Base-by-base conservation (phyloP, 2,888 invertebrate species). In the Platycheirus rosarum region DNA sequence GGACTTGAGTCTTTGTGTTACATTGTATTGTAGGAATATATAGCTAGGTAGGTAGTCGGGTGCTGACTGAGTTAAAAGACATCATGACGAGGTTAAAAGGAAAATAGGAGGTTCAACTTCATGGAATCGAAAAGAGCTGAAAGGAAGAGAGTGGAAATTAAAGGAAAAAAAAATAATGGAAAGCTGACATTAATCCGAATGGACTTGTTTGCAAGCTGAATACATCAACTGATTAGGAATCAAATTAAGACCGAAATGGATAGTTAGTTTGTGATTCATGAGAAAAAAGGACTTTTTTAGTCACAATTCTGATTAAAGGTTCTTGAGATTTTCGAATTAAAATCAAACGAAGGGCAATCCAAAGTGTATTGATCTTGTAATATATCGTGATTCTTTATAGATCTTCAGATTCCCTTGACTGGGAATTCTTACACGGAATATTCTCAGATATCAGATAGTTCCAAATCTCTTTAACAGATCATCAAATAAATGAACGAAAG, bases 141-240 rank as follows among this genome's bases (percentile, higher is more conserved):
- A 26, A 1, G 7, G 62, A 18, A 32, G 6, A 23, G 3, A 32
- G 2, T n/a, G n/a, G n/a, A n/a, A n/a, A n/a, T n/a, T n/a, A n/a
- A 66, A 6, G 42, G 26, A 40, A 7, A 13, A 16, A 57, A 44
- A 51, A 40, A 62, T 23, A 55, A 69, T 68, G 8, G 42, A 60
- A 74, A 68, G 74, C 55, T 49, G 74, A 74, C 79, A 57, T 48
- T 69, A 49, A 74, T 74, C 63, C 55, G 62, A n/a, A 68, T 60
- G 65, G 70, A 70, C 57, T 80, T 80, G 70, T 76, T 80, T 51
- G 63, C 68, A 29, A 49, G 42, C 18, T 49, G 71, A 77, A 68
- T 71, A 44, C 55, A 65, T 69, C 79, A 63, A 63, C 79, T 79
- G 74, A 79, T 79, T 74, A 74, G 35, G 49, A 69, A 74, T 79